Evolutionary conservation across 2,888 invertebrate genomes (phyloP).

Genomic region (Lasioglossum leucozonium): DNA sequence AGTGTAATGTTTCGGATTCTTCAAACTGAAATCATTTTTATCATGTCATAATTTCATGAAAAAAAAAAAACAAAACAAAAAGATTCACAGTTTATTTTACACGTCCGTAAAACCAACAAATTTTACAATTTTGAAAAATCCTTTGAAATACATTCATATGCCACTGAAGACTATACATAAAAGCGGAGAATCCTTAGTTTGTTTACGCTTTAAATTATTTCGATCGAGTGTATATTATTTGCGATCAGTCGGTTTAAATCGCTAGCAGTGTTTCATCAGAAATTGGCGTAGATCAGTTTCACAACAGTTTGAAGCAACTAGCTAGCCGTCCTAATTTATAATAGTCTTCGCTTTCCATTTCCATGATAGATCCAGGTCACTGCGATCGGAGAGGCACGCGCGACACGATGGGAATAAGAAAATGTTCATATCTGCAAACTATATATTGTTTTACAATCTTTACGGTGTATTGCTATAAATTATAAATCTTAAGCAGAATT

Average conservation of each 20-base stretch:
- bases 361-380: background rate
- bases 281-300: background rate
- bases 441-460: background rate
- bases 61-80: too few species aligned
- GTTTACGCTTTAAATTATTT: background rate
- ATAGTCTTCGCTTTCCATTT: conserved; percentile 5
- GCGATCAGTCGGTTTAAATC: background rate
- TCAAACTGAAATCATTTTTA: too few species aligned
- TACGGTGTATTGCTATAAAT: background rate
- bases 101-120: too few species aligned
- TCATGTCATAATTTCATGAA: too few species aligned
- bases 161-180: too few species aligned
- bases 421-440: background rate
- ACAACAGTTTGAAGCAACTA: background rate
- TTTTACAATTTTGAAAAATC: too few species aligned
- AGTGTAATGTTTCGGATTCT: too few species aligned
- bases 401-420: background rate
- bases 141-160: too few species aligned
- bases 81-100: too few species aligned
- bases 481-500: background rate
- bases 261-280: background rate
- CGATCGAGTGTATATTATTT: background rate
- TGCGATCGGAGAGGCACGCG: background rate
- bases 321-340: background rate
- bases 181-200: too few species aligned